These are phyloP conservation scores for Linyphia triangularis DNA, from an alignment of 2,888 invertebrate genomes.

Conservation along the genomic window DNA sequence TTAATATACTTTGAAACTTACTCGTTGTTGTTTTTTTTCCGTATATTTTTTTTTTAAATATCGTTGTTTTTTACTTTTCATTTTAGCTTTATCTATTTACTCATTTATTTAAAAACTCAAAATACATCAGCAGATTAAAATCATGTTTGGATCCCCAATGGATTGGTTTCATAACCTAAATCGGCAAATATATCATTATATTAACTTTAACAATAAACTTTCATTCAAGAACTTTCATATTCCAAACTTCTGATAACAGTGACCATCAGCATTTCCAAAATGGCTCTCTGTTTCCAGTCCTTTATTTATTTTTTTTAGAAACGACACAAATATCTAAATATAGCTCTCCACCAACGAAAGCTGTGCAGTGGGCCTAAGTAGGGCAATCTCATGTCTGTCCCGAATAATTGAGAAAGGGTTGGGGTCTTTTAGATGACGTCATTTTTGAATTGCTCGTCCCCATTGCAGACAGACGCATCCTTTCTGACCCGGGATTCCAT, in stretches of 20 bases:
- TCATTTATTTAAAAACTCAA: no score
- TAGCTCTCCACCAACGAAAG: constrained; percentile 20
- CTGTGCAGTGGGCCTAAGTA: constrained; percentile 3
- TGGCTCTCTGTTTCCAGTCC: constrained; percentile 20
- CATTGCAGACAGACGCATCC: constrained; percentile 32
- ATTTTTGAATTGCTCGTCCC: constrained; percentile 18
- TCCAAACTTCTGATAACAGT: not conserved
- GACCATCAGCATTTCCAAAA: not conserved
- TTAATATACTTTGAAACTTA: no score
- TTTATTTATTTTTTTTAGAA: not conserved
- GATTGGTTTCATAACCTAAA: no score
- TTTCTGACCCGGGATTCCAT: constrained; percentile 53
- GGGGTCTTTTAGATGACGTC: constrained; percentile 43
- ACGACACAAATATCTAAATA: constrained; percentile 9
- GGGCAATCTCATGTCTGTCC: constrained; percentile 45
- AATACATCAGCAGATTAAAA: no score
- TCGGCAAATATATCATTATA: not conserved
- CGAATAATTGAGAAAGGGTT: constrained; percentile 43
- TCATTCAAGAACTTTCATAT: no score
- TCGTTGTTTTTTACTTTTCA: no score
- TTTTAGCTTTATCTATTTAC: no score
- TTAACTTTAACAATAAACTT: not conserved
- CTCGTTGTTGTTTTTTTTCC: no score
- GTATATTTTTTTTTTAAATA: no score
- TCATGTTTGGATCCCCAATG: no score